A percentile compares a stretch with the other conserved stretches of the same genome.
Conservation (phyloP, 1,140 invertebrate species). For the Apis florea region DNA sequence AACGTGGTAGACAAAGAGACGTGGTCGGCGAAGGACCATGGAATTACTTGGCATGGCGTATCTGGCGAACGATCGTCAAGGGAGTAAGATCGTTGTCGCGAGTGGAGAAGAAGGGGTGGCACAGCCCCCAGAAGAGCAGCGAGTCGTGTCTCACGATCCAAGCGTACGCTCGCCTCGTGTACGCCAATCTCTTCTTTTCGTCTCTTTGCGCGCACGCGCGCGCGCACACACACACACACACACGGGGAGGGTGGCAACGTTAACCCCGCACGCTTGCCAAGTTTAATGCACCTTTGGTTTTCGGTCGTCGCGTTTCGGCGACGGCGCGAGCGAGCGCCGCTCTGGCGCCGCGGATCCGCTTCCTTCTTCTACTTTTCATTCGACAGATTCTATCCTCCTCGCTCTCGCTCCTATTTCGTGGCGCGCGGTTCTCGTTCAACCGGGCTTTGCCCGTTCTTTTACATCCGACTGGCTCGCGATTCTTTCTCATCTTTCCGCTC, state of each 20-base stretch:
- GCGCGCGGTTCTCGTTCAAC: constrained; percentile 25
- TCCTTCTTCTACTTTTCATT: constrained; percentile 37
- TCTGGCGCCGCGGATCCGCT: constrained; percentile 54
- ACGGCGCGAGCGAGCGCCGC: constrained; percentile 40
- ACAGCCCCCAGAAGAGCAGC: constrained; percentile 54
- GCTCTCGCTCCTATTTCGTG: constrained; percentile 18
- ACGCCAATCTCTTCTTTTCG: constrained; percentile 12
- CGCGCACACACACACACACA: background rate
- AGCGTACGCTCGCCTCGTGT: background rate
- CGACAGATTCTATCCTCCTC: background rate
- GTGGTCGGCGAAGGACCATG: constrained; percentile 2
- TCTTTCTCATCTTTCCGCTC: constrained; percentile 36
- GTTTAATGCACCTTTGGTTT: constrained; percentile 66
- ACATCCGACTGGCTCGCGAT: constrained; percentile 28
- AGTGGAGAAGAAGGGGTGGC: background rate
- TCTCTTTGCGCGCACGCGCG: no score
- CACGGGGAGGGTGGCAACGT: constrained; percentile 36
- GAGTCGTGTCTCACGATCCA: constrained; percentile 23
- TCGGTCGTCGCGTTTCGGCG: constrained; percentile 42
- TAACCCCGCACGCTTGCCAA: constrained; percentile 56
- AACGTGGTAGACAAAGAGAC: background rate
- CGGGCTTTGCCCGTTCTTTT: constrained; percentile 28
- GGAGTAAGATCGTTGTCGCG: constrained; percentile 53
- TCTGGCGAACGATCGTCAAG: constrained; percentile 57
- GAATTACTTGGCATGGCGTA: constrained; percentile 56